A percentile compares a stretch with the other conserved stretches of the same genome.
These are phyloP conservation scores for Enteromius treurensis DNA, from an alignment of 2,797 vertebrate species.

Conservation along the genomic window DNA sequence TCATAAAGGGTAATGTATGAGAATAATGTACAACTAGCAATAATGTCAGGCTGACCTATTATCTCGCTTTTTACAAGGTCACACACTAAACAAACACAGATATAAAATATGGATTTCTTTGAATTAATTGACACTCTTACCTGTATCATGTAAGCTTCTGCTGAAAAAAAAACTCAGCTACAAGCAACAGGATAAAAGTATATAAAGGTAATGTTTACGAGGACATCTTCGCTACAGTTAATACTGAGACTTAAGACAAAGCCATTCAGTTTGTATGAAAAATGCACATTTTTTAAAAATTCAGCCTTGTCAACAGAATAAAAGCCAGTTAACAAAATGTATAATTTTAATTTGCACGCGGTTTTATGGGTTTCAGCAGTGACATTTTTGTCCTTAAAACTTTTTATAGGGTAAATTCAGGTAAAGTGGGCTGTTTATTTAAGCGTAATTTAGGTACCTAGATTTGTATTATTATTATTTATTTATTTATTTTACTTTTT, in stretches of 20 bases:
- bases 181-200: neutral
- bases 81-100: neutral
- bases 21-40: neutral
- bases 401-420: neutral
- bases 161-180: neutral
- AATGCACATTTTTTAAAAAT: no score
- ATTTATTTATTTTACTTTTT: no score
- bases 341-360: no score
- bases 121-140: neutral
- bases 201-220: neutral
- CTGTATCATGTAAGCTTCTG: neutral
- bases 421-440: neutral
- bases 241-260: no score
- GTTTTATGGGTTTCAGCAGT: neutral
- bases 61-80: neutral
- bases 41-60: neutral
- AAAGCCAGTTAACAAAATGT: no score
- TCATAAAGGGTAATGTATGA: neutral
- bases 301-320: no score
- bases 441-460: no score
- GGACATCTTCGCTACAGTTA: neutral
- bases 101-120: neutral
- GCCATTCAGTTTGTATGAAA: no score
- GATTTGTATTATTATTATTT: no score
- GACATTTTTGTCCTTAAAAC: neutral